Base-by-base conservation (phyloP, 2,888 invertebrate species). In the Strigamia crassipes region DNA sequence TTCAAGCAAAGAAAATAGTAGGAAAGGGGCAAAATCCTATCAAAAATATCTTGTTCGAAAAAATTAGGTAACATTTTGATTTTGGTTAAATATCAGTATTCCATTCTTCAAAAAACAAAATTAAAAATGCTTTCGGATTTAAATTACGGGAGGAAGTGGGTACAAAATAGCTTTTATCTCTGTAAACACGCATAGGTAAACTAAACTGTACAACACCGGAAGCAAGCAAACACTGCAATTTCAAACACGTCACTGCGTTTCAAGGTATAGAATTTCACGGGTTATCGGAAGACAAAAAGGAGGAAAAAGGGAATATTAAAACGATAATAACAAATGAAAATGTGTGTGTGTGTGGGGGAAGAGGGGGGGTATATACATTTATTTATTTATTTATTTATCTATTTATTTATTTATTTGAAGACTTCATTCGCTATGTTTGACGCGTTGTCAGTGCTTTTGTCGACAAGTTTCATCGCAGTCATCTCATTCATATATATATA, bases 121-220 rank as follows among this genome's bases (percentile, higher is more conserved):
- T 66, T 66, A 66, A 27, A 27, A 66, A 66, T 27, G 23, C 13
- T 3, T 66, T 23, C 31, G 2, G 23, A 66, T 66, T 66, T 18
- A 51, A 51, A 66, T 27, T 21, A 66, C 13, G 66, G 66, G 66
- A 23, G 66, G 66, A 66, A 66, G 66, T 66, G 23, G 5, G 66
- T 13, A 27, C 23, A 23, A 66, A 66, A 66, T 66, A 15, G 31
- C 27, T 66, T 66, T 66, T 66, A 66, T 66, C 66, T 66, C 12
- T 9, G 13, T 31, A 66, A 66, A 66, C 66, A 66, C 66, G 66
- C 66, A 66, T 31, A 31, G 66, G 27, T 66, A 66, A 51, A 51
- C 66, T 66, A 66, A 31, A 51, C 31, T 27, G 66, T 27, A 66
- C 66, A 66, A 66, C 66, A 66, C 66, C 66, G 66, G 66, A 66